These are phyloP conservation scores for Clarias platycephalus DNA, from an alignment of 2,797 vertebrate genomes.

Conservation along the genomic window DNA sequence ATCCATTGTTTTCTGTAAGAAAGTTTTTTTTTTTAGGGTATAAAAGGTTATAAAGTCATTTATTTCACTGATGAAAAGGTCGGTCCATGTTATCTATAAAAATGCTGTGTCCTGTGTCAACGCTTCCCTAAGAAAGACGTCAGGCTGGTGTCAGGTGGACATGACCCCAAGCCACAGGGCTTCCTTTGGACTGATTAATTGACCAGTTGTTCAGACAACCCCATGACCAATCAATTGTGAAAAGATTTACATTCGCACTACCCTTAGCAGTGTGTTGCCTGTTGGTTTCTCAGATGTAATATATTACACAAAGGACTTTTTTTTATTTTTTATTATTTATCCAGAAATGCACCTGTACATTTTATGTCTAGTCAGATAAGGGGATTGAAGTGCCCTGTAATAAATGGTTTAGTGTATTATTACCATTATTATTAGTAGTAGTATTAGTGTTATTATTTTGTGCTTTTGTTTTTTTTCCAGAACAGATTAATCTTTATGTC, in stretches of 20 bases:
- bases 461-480: not conserved
- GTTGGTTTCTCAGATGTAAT: not conserved
- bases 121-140: constrained; percentile 20
- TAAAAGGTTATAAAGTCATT: not conserved
- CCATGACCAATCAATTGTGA: constrained; percentile 5
- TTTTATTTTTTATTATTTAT: not conserved
- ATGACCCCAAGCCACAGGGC: constrained; percentile 1
- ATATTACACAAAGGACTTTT: not conserved
- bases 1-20: not conserved
- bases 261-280: not conserved
- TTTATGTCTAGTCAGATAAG: not conserved
- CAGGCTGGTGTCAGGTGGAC: constrained; percentile 21
- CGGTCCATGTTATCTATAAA: not conserved
- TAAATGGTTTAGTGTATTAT: too few species aligned
- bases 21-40: not conserved
- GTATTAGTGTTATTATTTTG: too few species aligned
- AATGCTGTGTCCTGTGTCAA: not conserved
- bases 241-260: not conserved
- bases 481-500: not conserved
- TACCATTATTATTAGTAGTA: too few species aligned
- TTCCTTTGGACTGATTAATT: constrained; percentile 11
- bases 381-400: not conserved
- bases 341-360: not conserved
- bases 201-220: constrained; percentile 8
- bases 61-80: not conserved